phyloP scores from a whole-genome alignment of 1,140 invertebrate species.

The Caenorhabditis remanei region DNA sequence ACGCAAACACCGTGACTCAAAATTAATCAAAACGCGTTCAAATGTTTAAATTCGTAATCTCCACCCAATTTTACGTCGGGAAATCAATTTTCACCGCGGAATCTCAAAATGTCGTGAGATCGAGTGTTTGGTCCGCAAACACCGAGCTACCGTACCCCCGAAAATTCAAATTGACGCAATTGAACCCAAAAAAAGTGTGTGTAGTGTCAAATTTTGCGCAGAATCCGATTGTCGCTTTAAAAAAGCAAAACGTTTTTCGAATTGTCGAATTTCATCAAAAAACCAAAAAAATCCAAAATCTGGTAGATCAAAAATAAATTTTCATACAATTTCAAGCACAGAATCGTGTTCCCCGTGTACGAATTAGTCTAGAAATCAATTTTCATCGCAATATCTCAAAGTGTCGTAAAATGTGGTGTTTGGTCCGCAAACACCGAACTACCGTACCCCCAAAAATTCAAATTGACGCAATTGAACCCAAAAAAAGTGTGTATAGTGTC shows the following conservation, averaged over 20 bases:
- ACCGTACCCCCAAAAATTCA: not conserved
- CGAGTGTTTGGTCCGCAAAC: not conserved
- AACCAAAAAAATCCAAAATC: no score
- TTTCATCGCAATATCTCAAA: not conserved
- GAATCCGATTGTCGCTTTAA: no score
- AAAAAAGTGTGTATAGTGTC: not conserved
- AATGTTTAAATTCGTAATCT: not conserved
- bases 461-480: not conserved
- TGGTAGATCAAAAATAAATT: no score
- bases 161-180: no score
- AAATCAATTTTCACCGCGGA: not conserved
- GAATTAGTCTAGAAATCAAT: not conserved
- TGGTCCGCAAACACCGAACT: not conserved
- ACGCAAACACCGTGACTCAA: not conserved
- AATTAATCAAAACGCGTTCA: not conserved
- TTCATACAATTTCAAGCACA: no score
- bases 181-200: not conserved
- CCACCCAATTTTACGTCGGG: not conserved
- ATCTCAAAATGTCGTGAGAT: not conserved
- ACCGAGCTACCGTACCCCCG: not conserved
- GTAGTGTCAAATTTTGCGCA: no score
- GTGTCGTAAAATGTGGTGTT: not conserved
- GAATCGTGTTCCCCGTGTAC: not conserved
- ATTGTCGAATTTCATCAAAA: no score
- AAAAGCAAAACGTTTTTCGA: no score